These are phyloP conservation scores for Nothoprocta pentlandii DNA, from an alignment of 2,113 vertebrate species.

Conservation along the genomic window DNA sequence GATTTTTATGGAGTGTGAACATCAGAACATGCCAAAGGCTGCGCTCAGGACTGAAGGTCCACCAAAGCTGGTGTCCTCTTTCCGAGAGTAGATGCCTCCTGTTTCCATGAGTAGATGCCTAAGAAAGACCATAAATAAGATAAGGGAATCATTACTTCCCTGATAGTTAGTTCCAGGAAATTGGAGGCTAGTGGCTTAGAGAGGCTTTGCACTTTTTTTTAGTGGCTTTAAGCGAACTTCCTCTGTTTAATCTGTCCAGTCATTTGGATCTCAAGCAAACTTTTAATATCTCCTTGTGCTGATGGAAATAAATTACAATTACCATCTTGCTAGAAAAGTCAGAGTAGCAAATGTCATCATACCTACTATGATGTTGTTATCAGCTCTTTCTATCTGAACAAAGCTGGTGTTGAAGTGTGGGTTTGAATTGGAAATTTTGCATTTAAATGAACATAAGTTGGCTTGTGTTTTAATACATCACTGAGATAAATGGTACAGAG, in stretches of 20 bases:
- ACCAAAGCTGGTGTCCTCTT: neutral
- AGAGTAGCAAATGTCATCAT: neutral
- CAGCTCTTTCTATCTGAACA: neutral
- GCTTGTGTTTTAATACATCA: conserved; percentile 34
- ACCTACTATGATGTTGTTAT: neutral
- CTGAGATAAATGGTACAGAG: conserved; percentile 47
- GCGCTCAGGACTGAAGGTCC: too few relatives aligned
- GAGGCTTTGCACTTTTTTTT: neutral
- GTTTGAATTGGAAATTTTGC: conserved; percentile 39
- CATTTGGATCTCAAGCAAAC: neutral
- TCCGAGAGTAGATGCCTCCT: neutral
- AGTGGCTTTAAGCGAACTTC: neutral
- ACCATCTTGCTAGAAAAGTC: neutral
- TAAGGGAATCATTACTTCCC: neutral
- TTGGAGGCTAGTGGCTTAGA: neutral
- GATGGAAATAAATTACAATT: neutral
- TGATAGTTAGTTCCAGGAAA: neutral
- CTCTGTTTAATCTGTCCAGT: neutral
- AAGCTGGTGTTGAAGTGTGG: neutral
- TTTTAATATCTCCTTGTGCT: neutral
- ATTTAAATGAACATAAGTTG: conserved; percentile 50
- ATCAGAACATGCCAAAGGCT: neutral
- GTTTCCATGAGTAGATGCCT: neutral
- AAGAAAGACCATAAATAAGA: neutral
- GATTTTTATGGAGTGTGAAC: neutral